Conservation (phyloP, 2,113 vertebrate species). For the Laterallus jamaicensis region DNA sequence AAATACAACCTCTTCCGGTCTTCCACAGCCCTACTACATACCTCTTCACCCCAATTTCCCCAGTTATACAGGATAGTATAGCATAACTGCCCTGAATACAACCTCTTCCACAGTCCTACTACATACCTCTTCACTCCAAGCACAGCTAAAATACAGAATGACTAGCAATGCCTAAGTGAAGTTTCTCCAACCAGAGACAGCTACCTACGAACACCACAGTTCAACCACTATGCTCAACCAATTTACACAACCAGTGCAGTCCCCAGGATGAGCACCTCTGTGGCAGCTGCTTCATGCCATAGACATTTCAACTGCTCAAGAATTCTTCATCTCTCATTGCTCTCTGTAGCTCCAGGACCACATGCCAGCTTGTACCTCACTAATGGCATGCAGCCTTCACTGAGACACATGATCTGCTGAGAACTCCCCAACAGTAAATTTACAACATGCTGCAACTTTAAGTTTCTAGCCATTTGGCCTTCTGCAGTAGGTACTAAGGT, state of each 20-base stretch:
- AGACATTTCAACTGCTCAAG: neutral
- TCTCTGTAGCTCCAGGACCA: neutral
- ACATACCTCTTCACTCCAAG: neutral
- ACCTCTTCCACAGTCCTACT: neutral
- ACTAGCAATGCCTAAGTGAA: neutral
- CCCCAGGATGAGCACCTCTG: neutral
- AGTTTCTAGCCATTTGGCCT: neutral
- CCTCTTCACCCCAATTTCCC: neutral
- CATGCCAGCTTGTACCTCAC: neutral
- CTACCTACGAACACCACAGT: neutral
- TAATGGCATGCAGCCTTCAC: neutral
- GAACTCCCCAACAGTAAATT: neutral
- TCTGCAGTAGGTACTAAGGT: neutral
- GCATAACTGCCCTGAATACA: neutral
- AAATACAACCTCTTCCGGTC: neutral
- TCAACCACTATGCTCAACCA: neutral
- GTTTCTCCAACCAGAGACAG: neutral
- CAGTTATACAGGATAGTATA: no score
- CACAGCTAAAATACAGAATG: neutral
- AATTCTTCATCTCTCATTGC: neutral
- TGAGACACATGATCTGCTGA: neutral
- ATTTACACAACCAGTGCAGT: rapidly evolving
- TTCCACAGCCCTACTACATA: neutral
- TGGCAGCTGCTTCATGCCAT: neutral
- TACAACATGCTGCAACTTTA: neutral